Base-by-base conservation (phyloP, 2,113 vertebrate species). In the Hylia prasina region DNA sequence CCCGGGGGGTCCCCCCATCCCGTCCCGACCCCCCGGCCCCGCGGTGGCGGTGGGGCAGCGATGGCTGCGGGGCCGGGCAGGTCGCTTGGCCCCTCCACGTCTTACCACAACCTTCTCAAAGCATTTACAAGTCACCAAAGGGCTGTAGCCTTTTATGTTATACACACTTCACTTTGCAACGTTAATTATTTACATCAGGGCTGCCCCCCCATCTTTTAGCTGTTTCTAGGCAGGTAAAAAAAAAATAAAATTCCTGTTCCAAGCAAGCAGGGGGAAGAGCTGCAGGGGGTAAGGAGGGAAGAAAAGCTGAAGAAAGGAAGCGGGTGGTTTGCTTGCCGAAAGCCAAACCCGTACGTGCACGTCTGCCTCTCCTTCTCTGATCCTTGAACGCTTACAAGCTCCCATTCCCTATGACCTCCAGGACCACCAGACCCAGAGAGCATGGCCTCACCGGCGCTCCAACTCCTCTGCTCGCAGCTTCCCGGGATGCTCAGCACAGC, bases 51-150 rank as follows among this genome's bases (percentile, higher is more conserved):
- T 66, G 96, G 96, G 93, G 96, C 97, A 96, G 95, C 94, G 72
- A 87, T 25, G 96, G 97, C 96, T 87, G 91, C 48, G 53, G 92
- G 96, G 88, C 87, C 96, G 69, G 90, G 97, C 97, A 94, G 93
- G 96, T 97, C 91, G 22, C 97, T 96, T 78, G 97, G 96, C 97
- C 98, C 98, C 98, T 96, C 96, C 95, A 95, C 90, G 3, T 96
- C 97, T 97, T 88, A 92, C 96, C 97, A 95, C 96, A 89, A 97
- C 97, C 77, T 97, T 31, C 97, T 97, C 96, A 93, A 94, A 96
- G 97, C 97, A 98, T 98, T 98, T 98, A 98, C 98, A 98, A 97
- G 97, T 97, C 92, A 97, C 97, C 97, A 93, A 96, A 97, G 95
- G 97, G 97, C 94, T 95, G 97, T 92, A 95, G 92, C 96, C 96